Conservation (phyloP, 2,113 vertebrate species). For the Arizona elegans region DNA sequence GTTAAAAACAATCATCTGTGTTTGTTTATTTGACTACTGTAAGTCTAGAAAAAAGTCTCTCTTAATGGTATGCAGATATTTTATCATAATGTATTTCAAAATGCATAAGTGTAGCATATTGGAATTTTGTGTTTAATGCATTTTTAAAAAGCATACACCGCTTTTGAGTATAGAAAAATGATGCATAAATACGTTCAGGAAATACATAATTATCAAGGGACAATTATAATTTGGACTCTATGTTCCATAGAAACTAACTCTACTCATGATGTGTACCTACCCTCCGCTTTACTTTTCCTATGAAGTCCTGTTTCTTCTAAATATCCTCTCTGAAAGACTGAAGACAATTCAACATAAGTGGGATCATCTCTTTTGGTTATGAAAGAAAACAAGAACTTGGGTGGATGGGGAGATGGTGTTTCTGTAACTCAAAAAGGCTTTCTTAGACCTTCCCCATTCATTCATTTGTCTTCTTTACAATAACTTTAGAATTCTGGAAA, state of each 20-base stretch:
- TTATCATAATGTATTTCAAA: neutral
- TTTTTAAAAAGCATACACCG: neutral
- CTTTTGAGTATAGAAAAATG: neutral
- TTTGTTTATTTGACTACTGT: neutral
- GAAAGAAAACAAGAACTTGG: neutral
- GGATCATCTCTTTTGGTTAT: neutral
- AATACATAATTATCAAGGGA: neutral
- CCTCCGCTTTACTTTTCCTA: neutral
- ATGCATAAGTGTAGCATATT: neutral
- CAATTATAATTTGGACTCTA: neutral
- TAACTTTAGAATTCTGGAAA: neutral
- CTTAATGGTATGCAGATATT: neutral
- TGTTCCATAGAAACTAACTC: neutral
- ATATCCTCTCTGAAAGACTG: neutral
- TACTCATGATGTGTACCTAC: neutral
- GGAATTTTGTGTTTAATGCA: neutral
- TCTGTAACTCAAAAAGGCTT: neutral
- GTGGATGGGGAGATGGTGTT: neutral
- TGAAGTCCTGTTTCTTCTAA: neutral
- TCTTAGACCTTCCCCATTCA: neutral
- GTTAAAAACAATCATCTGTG: neutral
- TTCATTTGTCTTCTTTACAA: neutral
- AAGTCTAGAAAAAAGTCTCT: neutral
- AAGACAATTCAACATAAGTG: neutral
- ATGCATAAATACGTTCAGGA: neutral